These are phyloP conservation scores for Diploscapter pachys DNA, from an alignment of 1,140 invertebrate genomes.

Conservation along the genomic window DNA sequence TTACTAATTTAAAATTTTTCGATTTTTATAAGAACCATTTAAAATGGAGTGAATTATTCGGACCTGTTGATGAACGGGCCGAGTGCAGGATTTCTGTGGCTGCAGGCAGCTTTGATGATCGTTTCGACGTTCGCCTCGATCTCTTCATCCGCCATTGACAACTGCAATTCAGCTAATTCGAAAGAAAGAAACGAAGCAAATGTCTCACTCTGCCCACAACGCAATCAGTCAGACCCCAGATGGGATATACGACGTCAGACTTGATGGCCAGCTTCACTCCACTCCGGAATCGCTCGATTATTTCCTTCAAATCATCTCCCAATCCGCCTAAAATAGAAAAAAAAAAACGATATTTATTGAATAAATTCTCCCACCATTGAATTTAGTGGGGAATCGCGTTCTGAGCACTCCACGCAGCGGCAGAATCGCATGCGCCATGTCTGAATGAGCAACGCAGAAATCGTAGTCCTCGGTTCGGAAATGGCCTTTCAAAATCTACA, in stretches of 20 bases:
- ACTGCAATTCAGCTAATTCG: constrained; percentile 37
- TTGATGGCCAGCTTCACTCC: constrained; percentile 54
- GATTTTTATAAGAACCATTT: no score
- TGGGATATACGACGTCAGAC: constrained; percentile 49
- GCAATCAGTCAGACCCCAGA: constrained; percentile 51
- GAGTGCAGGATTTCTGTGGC: constrained; percentile 50
- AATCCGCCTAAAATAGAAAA: constrained; percentile 42
- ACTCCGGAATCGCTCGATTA: constrained; percentile 49
- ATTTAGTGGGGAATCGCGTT: constrained; percentile 50
- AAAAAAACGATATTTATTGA: constrained; percentile 29
- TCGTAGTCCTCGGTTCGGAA: constrained; percentile 56
- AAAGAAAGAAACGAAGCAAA: neutral
- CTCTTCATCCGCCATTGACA: constrained; percentile 50
- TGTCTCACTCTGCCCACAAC: constrained; percentile 48
- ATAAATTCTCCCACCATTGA: constrained; percentile 42
- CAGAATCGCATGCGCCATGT: constrained; percentile 49
- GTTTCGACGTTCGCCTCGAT: constrained; percentile 50
- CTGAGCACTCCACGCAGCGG: constrained; percentile 52
- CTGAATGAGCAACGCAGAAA: constrained; percentile 55
- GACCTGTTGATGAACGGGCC: constrained; percentile 52
- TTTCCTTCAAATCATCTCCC: constrained; percentile 45
- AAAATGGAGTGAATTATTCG: no score
- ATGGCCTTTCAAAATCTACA: constrained; percentile 55
- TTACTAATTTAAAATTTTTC: no score
- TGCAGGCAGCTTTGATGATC: constrained; percentile 46